Percentiles rank a stretch among this genome's conserved stretches.
phyloP scores from a whole-genome alignment of 2,797 vertebrate genomes.

The Peromyscus eremicus region DNA sequence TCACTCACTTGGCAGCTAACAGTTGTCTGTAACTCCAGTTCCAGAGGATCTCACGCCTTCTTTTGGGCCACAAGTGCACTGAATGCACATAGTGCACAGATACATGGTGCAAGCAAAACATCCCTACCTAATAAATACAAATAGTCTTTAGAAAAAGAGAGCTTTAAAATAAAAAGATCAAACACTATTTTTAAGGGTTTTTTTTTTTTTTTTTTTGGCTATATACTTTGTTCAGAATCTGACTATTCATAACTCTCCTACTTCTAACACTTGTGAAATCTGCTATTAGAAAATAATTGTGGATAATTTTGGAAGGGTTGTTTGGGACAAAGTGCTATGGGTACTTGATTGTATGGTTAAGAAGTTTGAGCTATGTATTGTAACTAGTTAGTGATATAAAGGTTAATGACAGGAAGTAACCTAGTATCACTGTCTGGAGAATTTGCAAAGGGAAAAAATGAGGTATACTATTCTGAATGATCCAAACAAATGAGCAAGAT shows the following conservation, averaged over 20 bases:
- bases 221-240: slow-evolving; percentile 11
- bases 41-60: neutral
- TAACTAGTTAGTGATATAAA: slow-evolving; percentile 44
- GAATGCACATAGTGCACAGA: neutral
- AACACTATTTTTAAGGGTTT: neutral
- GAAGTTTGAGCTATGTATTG: slow-evolving; percentile 47
- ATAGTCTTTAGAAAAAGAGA: neutral
- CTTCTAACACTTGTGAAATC: slow-evolving; percentile 32
- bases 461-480: neutral
- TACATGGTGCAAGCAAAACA: neutral
- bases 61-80: neutral
- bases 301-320: neutral
- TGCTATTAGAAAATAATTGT: slow-evolving; percentile 44
- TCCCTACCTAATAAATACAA: neutral
- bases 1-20: neutral
- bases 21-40: neutral
- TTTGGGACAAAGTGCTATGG: neutral
- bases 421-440: neutral
- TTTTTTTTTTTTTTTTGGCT: neutral
- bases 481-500: slow-evolving; percentile 28
- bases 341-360: slow-evolving; percentile 48
- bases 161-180: neutral
- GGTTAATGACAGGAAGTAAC: neutral
- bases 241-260: neutral
- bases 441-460: slow-evolving; percentile 4